phyloP scores from a whole-genome alignment of 2,888 invertebrate species.

The Spisula solida region DNA sequence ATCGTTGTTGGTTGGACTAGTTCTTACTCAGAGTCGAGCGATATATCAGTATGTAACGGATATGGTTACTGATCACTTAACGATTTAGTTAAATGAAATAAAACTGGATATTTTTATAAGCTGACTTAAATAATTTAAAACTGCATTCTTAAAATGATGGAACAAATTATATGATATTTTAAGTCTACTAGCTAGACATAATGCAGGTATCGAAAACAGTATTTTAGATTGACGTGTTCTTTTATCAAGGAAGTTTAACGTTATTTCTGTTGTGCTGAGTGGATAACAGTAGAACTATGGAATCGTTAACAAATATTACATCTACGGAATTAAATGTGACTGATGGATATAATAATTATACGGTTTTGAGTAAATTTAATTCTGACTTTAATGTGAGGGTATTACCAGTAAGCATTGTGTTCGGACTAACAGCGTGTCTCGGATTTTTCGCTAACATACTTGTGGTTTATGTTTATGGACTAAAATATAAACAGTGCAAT shows the following conservation, averaged over 20 bases:
- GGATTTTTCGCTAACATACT: conserved; percentile 64
- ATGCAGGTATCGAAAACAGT: background rate
- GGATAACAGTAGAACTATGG: background rate
- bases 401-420: conserved; percentile 63
- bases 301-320: background rate
- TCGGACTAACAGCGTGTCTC: conserved; percentile 64
- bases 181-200: background rate
- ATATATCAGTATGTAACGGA: background rate
- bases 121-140: background rate
- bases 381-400: conserved; percentile 55
- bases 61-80: background rate
- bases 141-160: background rate
- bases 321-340: background rate
- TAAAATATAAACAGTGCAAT: conserved; percentile 68
- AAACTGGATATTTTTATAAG: background rate
- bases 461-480: conserved; percentile 67
- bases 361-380: conserved; percentile 46
- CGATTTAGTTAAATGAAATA: background rate
- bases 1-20: background rate
- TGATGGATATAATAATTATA: conserved; percentile 10
- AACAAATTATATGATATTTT: background rate
- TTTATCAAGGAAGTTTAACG: background rate
- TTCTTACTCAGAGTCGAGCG: background rate
- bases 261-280: background rate
- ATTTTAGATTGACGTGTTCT: background rate